Conservation (phyloP, 1,140 invertebrate species). For the Bactericera cockerelli region DNA sequence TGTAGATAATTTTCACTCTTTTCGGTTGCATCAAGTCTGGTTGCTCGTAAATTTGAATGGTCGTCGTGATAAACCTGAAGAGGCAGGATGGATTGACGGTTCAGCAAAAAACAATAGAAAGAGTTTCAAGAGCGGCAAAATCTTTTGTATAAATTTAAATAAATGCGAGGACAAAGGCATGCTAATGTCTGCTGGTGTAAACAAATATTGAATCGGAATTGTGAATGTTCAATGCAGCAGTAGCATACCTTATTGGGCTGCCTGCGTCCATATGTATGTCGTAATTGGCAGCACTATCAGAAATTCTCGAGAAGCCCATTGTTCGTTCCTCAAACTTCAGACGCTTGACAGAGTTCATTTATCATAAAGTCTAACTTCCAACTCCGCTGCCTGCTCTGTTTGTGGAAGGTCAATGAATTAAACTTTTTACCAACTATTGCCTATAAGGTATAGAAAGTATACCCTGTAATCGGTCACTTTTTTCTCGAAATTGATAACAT, state of each 20-base stretch:
- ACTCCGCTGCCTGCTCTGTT: neutral
- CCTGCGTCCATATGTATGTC: neutral
- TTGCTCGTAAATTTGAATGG: neutral
- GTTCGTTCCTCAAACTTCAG: conserved; percentile 6
- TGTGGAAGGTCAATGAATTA: conserved; percentile 4
- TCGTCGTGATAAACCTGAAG: neutral
- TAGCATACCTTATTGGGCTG: conserved; percentile 6
- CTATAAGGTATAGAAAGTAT: too few relatives aligned
- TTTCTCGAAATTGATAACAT: too few relatives aligned
- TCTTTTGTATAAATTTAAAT: conserved; percentile 9
- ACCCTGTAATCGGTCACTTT: too few relatives aligned
- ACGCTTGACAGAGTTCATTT: neutral
- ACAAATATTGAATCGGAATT: neutral
- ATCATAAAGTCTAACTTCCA: conserved; percentile 6
- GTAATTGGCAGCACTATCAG: conserved; percentile 9
- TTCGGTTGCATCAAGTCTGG: neutral
- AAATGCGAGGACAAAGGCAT: conserved; percentile 4
- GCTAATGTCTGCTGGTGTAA: conserved; percentile 9
- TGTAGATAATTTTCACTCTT: neutral
- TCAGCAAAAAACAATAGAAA: neutral
- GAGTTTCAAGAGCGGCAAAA: neutral
- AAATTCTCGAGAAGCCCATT: conserved; percentile 8
- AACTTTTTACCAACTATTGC: too few relatives aligned
- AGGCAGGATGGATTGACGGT: conserved; percentile 4
- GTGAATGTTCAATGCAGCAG: neutral